Evolutionary conservation across 2,797 vertebrate genomes (phyloP), one percentile per base, ranked within the genome.

Genomic region (Spatula clypeata): DNA sequence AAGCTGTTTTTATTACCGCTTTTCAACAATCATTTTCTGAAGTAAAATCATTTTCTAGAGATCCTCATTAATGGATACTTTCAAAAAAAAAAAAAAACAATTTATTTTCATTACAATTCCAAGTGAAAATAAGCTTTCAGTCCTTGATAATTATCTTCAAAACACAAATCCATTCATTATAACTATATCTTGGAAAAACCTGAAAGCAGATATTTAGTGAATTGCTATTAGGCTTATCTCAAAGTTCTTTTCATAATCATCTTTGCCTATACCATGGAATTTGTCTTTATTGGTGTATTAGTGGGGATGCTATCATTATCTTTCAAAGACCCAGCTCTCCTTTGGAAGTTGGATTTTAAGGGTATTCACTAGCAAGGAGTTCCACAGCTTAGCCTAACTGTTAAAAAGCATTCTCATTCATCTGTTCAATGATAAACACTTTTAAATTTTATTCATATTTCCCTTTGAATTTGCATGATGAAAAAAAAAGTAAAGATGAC

Each of bases 401-500:
- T 80, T 67, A 86, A 70, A 70, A 80, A 32, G 32, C 54, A 67
- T 91, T 88, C 38, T 79, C 8, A 74, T 91, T 92, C 47, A 92
- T 88, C 64, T 1, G 5, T 73, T 95, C 92, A 90, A 84, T 45
- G 14, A 65, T 96, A 89, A 86, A 66, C 55, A 82, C 84, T 60
- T 86, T 27, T 69, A 65, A 71, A 69, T 91, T 87, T 93, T 87
- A 71, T 91, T 94, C 79, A 5, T 82, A 34, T 64, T 94, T 89
- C 40, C 15, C 61, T 96, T 95, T 93, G 86, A 96, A 90, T 89
- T 93, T 87, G 8, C 4, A 1, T 42, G 90, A 94, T 93, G 86
- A 93, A 94, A 38, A 38, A 38, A 90, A 96, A 82, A 27, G 3
- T 67, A 77, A 27, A 4, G 36, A 82, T 85, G 74, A 67, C 36